These are phyloP conservation scores for Aricia artaxerxes DNA, from an alignment of 2,888 invertebrate genomes.

Conservation along the genomic window DNA sequence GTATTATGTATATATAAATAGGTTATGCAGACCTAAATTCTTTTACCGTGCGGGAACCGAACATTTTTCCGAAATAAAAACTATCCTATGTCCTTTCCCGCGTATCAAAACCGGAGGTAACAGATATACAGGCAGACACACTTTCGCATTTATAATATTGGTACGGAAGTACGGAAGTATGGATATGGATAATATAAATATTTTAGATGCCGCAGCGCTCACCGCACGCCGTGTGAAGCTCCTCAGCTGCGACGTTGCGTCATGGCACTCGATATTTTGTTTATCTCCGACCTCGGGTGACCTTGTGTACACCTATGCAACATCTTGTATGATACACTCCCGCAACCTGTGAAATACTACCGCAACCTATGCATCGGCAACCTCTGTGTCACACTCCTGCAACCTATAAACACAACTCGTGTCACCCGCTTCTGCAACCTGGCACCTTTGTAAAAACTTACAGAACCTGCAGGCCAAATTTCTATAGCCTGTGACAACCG, in stretches of 20 bases:
- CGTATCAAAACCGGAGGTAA: too few relatives aligned
- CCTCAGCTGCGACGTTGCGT: neutral
- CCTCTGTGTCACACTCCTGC: neutral
- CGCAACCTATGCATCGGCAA: neutral
- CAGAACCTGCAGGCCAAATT: neutral
- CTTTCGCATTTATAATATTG: neutral
- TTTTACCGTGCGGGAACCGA: too few relatives aligned
- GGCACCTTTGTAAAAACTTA: too few relatives aligned
- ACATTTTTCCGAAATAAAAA: too few relatives aligned
- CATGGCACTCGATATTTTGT: conserved; percentile 18
- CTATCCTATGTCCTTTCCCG: too few relatives aligned
- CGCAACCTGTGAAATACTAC: conserved; percentile 4
- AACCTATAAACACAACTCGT: neutral
- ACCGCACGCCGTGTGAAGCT: neutral
- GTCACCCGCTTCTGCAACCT: too few relatives aligned
- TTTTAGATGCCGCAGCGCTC: neutral
- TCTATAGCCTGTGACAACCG: neutral
- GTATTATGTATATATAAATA: too few relatives aligned
- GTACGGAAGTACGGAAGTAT: too few relatives aligned
- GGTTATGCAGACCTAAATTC: too few relatives aligned
- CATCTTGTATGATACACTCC: neutral
- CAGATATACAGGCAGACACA: too few relatives aligned
- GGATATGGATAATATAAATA: too few relatives aligned
- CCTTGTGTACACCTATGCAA: conserved; percentile 14
- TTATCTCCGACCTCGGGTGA: conserved; percentile 12